A percentile compares a stretch with the other conserved stretches of the same genome.
These are phyloP conservation scores for Apolygus lucorum DNA, from an alignment of 1,140 invertebrate species.

Conservation along the genomic window DNA sequence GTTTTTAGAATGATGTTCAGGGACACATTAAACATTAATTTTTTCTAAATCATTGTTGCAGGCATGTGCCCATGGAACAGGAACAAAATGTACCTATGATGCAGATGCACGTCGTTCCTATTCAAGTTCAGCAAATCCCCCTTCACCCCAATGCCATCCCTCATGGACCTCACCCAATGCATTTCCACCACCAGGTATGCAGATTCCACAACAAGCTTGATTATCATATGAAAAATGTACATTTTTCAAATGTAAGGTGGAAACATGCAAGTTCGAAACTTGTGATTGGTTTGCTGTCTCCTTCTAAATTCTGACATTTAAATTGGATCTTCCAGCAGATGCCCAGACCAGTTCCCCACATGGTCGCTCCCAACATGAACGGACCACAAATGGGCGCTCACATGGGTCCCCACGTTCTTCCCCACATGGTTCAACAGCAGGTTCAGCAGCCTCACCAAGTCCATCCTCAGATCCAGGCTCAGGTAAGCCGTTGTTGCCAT, in stretches of 20 bases:
- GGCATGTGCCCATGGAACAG: constrained; percentile 30
- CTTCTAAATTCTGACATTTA: no score
- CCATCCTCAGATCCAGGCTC: constrained; percentile 6
- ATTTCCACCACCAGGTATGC: not conserved
- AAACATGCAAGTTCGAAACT: no score
- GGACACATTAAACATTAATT: not conserved
- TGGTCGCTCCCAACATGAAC: no score
- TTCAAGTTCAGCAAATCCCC: constrained; percentile 22
- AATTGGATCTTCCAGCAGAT: no score
- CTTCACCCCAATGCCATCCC: constrained; percentile 24
- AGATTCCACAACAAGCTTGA: not conserved
- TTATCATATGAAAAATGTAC: no score
- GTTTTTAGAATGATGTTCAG: no score
- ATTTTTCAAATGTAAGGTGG: no score
- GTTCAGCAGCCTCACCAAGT: not conserved
- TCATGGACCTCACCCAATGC: constrained; percentile 4
- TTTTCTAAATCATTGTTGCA: constrained; percentile 10
- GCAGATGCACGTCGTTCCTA: constrained; percentile 12
- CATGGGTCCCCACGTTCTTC: no score
- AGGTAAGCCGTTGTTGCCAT: constrained; percentile 15
- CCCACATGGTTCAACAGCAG: constrained; percentile 3
- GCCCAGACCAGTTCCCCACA: not conserved
- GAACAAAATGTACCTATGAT: constrained; percentile 26
- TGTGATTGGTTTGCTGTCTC: no score
- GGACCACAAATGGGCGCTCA: no score